Evolutionary conservation across 2,113 vertebrate genomes (phyloP).

Genomic region (Caracal caracal): DNA sequence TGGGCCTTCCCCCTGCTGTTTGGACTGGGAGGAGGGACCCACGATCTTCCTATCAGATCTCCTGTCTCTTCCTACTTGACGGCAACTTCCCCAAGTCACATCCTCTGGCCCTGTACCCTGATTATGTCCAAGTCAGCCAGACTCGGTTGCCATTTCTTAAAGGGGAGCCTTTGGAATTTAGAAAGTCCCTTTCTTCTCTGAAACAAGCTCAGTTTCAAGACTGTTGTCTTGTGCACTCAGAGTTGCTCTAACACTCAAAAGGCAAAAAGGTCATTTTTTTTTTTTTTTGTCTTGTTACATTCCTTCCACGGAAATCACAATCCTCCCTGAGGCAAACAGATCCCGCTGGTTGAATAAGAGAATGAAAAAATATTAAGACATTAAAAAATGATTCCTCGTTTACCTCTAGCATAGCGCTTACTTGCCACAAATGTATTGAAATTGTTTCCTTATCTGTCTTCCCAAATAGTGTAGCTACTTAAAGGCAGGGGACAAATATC

Average conservation of each 20-base stretch:
- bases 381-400: background rate
- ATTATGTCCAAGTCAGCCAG: background rate
- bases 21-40: background rate
- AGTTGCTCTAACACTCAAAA: background rate
- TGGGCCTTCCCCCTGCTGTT: background rate
- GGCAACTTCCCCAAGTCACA: background rate
- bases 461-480: background rate
- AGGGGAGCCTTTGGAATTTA: background rate
- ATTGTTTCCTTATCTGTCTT: background rate
- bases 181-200: background rate
- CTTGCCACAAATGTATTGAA: background rate
- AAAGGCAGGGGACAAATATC: background rate
- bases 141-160: background rate
- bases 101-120: background rate
- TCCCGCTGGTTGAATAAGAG: background rate
- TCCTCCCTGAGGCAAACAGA: background rate
- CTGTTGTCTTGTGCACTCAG: background rate
- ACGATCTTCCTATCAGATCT: background rate
- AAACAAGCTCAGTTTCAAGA: background rate
- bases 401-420: background rate
- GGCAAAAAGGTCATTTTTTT: background rate
- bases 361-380: background rate
- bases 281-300: background rate
- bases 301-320: background rate
- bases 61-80: background rate